Percentiles rank a stretch among this genome's conserved stretches.
Conservation (phyloP, 1,140 invertebrate species). For the Heliconius hewitsoni region DNA sequence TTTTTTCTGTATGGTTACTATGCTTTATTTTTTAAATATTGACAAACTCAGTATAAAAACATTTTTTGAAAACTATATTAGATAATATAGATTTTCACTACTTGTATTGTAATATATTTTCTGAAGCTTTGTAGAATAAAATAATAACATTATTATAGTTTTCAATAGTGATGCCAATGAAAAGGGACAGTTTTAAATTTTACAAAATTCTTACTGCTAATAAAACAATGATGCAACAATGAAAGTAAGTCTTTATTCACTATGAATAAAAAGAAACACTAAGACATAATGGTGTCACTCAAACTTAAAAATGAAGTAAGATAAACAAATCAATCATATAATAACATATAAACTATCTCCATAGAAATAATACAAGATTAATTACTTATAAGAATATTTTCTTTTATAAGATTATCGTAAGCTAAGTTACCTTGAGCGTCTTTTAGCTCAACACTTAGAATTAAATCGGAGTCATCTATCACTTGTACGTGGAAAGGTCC, state of each 20-base stretch:
- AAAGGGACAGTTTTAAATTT: too few species aligned
- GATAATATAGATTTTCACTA: too few species aligned
- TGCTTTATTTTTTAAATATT: too few species aligned
- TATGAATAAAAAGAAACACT: constrained; percentile 9
- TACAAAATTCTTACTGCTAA: too few species aligned
- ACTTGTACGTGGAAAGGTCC: constrained; percentile 59
- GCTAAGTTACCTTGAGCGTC: constrained; percentile 53
- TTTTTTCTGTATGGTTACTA: too few species aligned
- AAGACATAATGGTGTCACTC: neutral
- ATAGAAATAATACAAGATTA: constrained; percentile 15
- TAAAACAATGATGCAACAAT: neutral
- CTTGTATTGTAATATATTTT: too few species aligned
- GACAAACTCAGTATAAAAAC: too few species aligned
- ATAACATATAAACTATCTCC: neutral
- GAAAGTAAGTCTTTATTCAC: neutral
- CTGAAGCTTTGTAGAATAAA: too few species aligned
- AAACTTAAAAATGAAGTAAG: neutral
- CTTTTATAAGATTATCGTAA: constrained; percentile 58
- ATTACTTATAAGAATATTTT: constrained; percentile 48
- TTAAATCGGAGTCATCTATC: constrained; percentile 41
- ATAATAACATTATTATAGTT: too few species aligned
- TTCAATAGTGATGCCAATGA: too few species aligned
- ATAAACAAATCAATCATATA: neutral
- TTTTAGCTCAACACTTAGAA: constrained; percentile 58
- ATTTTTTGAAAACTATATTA: too few species aligned